Percentiles rank a stretch among this genome's conserved stretches.
Conservation (phyloP, 1,140 invertebrate genomes). For the Drosophila littoralis region DNA sequence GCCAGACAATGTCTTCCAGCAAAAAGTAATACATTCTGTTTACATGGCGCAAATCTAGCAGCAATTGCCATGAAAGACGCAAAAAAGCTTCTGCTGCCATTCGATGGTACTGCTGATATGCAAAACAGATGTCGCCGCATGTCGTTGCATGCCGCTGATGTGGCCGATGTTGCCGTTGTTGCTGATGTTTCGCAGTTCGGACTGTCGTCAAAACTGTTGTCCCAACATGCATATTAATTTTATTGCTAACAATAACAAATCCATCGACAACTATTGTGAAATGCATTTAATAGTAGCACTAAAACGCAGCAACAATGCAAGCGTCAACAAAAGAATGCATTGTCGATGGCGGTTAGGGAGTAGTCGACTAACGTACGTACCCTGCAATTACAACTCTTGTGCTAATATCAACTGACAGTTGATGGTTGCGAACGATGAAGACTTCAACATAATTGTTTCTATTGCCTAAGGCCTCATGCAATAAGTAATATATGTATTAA, state of each 20-base stretch:
- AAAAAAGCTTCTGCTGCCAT: conserved; percentile 29
- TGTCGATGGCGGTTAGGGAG: neutral
- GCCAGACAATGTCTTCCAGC: conserved; percentile 44
- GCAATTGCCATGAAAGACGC: conserved; percentile 45
- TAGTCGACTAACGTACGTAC: conserved; percentile 12
- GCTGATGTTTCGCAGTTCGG: conserved; percentile 43
- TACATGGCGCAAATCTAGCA: conserved; percentile 34
- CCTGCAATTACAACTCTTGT: neutral
- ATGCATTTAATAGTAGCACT: conserved; percentile 72
- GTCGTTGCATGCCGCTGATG: conserved; percentile 22
- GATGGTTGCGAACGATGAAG: neutral
- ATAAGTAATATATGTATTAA: no score
- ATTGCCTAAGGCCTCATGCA: no score
- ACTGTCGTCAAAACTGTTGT: conserved; percentile 70
- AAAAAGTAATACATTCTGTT: conserved; percentile 59
- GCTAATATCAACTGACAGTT: no score
- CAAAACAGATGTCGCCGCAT: conserved; percentile 68
- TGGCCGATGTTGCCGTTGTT: neutral
- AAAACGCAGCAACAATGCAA: conserved; percentile 54
- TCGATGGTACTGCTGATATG: conserved; percentile 54
- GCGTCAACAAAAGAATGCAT: conserved; percentile 14
- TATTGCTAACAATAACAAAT: conserved; percentile 79
- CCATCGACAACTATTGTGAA: conserved; percentile 74
- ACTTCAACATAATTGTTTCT: no score
- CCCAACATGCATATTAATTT: conserved; percentile 73